Percentiles rank a stretch among this genome's conserved stretches.
These are phyloP conservation scores for Asteroscopus sphinx DNA, from an alignment of 2,888 invertebrate genomes.

Conservation along the genomic window DNA sequence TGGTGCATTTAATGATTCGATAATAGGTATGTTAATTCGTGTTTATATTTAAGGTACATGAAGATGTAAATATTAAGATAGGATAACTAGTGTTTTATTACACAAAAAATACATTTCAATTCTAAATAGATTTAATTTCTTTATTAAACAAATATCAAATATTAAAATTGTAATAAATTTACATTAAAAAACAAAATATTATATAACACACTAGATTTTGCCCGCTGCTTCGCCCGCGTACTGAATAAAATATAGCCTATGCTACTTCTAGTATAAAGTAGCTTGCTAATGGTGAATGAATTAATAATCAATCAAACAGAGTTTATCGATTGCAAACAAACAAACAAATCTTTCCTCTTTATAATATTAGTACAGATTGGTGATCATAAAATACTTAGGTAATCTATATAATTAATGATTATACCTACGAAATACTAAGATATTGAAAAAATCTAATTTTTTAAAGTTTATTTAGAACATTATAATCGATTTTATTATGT, in stretches of 20 bases:
- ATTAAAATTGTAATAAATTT: slow-evolving; percentile 41
- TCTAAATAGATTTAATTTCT: slow-evolving; percentile 40
- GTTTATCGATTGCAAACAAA: too few species aligned
- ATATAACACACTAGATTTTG: too few species aligned
- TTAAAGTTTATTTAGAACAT: slow-evolving; percentile 42
- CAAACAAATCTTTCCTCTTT: too few species aligned
- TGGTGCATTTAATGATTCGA: too few species aligned
- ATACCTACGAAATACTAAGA: slow-evolving; percentile 21
- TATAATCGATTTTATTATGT: slow-evolving; percentile 31
- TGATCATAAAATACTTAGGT: slow-evolving; percentile 24
- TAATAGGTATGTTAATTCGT: neutral
- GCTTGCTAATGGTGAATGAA: too few species aligned
- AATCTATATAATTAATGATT: slow-evolving; percentile 35
- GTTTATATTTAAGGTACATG: too few species aligned
- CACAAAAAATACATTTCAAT: slow-evolving; percentile 25
- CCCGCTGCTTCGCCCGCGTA: too few species aligned
- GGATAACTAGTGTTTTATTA: slow-evolving; percentile 7
- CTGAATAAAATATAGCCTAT: too few species aligned
- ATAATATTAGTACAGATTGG: too few species aligned
- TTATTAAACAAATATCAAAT: slow-evolving; percentile 45
- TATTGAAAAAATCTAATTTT: slow-evolving; percentile 16
- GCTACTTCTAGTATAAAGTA: too few species aligned
- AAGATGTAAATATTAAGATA: too few species aligned
- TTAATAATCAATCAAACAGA: too few species aligned
- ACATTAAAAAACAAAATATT: slow-evolving; percentile 38